Evolutionary conservation across 2,888 invertebrate species (phyloP).

Genomic region (Ecliptopera silaceata): DNA sequence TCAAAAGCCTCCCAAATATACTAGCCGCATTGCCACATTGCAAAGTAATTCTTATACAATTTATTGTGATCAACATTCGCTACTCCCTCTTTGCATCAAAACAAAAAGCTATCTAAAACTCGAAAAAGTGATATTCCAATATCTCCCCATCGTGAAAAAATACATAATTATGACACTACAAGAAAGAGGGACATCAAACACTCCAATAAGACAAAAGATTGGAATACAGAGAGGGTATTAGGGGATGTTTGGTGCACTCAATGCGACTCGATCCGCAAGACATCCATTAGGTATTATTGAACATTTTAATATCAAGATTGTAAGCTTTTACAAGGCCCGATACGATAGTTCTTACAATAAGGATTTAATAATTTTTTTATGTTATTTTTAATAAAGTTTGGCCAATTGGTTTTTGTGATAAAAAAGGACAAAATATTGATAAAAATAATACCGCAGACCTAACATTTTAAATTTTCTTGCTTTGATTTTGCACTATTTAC

Average conservation of each 20-base stretch:
- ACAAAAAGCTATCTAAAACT: slow-evolving; percentile 16
- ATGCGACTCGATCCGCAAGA: slow-evolving; percentile 68
- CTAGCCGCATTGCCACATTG: too few species aligned
- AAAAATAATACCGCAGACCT: too few species aligned
- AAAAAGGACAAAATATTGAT: too few species aligned
- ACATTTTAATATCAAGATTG: slow-evolving; percentile 82
- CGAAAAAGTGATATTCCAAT: slow-evolving; percentile 23
- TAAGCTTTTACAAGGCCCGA: slow-evolving; percentile 1
- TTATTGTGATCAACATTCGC: neutral
- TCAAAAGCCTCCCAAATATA: too few species aligned
- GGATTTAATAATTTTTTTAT: neutral
- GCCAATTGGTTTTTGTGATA: too few species aligned
- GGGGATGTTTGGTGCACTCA: slow-evolving; percentile 62
- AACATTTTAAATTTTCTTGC: too few species aligned
- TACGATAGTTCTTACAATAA: neutral
- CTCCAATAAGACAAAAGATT: slow-evolving; percentile 37
- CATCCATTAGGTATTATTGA: slow-evolving; percentile 84
- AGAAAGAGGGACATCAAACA: slow-evolving; percentile 40
- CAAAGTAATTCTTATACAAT: neutral
- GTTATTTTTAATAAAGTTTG: too few species aligned
- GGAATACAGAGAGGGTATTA: slow-evolving; percentile 29
- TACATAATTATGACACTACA: slow-evolving; percentile 41
- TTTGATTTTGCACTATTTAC: too few species aligned
- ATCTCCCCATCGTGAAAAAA: slow-evolving; percentile 30
- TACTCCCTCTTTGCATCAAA: neutral